These are phyloP conservation scores for Eufriesea mexicana DNA, from an alignment of 1,140 invertebrate species.

Conservation along the genomic window DNA sequence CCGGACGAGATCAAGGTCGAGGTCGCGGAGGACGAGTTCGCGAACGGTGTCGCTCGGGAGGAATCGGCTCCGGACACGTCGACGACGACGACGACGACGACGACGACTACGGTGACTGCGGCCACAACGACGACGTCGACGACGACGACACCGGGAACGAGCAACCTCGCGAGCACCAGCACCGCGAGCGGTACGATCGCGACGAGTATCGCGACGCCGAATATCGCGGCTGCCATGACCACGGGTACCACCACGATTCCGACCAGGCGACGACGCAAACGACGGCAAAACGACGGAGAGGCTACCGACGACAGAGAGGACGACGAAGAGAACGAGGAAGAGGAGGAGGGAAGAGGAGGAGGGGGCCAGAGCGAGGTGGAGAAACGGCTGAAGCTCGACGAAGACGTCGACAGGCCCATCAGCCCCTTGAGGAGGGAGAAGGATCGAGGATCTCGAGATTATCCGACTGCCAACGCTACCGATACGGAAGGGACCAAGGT, in stretches of 20 bases:
- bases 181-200: constrained; percentile 36
- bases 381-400: constrained; percentile 73
- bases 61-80: constrained; percentile 51
- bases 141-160: constrained; percentile 40
- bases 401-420: constrained; percentile 63
- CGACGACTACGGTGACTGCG: constrained; percentile 35
- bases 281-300: constrained; percentile 56
- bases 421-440: constrained; percentile 72
- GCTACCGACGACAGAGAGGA: constrained; percentile 66
- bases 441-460: constrained; percentile 71
- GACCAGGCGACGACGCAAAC: constrained; percentile 57
- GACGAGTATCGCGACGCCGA: constrained; percentile 28
- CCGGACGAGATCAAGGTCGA: constrained; percentile 71
- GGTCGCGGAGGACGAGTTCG: constrained; percentile 66
- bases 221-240: constrained; percentile 64
- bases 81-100: constrained; percentile 48
- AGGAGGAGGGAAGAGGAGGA: constrained; percentile 55
- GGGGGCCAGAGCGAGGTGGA: constrained; percentile 64
- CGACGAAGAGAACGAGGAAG: constrained; percentile 81
- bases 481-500: constrained; percentile 79
- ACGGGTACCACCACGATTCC: constrained; percentile 60
- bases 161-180: constrained; percentile 59
- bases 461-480: constrained; percentile 72
- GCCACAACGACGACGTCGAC: constrained; percentile 17
- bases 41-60: constrained; percentile 59